phyloP scores from a whole-genome alignment of 2,888 invertebrate species.

The Salticus scenicus region DNA sequence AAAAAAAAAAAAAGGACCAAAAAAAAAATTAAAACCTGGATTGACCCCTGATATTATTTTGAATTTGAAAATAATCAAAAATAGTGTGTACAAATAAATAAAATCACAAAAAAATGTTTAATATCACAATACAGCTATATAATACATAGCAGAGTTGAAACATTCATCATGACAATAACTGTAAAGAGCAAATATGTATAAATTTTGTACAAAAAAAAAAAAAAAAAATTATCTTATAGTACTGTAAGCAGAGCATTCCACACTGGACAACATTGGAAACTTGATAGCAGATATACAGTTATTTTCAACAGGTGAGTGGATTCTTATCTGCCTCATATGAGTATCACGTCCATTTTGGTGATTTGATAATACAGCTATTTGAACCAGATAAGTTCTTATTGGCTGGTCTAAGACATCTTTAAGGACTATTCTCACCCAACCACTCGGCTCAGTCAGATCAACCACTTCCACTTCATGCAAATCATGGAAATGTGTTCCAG shows the following conservation, averaged over 20 bases:
- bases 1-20: no score
- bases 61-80: no score
- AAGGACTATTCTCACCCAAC: conserved; percentile 96
- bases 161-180: no score
- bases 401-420: conserved; percentile 90
- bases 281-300: conserved; percentile 75
- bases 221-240: conserved; percentile 50
- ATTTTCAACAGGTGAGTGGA: conserved; percentile 86
- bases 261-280: conserved; percentile 73
- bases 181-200: no score
- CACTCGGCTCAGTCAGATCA: conserved; percentile 94
- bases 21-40: no score
- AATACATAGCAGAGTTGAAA: no score
- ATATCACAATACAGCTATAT: no score
- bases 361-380: conserved; percentile 96
- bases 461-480: conserved; percentile 95
- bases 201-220: no score
- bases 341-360: conserved; percentile 99
- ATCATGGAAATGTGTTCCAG: conserved; percentile 97
- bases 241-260: conserved; percentile 63
- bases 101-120: no score
- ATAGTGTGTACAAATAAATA: no score
- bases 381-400: conserved; percentile 95
- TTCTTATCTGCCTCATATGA: conserved; percentile 96
- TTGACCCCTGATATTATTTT: no score